Evolutionary conservation across 2,797 vertebrate genomes (phyloP), one percentile per base, ranked within the genome.

Genomic region (Melopsittacus undulatus): DNA sequence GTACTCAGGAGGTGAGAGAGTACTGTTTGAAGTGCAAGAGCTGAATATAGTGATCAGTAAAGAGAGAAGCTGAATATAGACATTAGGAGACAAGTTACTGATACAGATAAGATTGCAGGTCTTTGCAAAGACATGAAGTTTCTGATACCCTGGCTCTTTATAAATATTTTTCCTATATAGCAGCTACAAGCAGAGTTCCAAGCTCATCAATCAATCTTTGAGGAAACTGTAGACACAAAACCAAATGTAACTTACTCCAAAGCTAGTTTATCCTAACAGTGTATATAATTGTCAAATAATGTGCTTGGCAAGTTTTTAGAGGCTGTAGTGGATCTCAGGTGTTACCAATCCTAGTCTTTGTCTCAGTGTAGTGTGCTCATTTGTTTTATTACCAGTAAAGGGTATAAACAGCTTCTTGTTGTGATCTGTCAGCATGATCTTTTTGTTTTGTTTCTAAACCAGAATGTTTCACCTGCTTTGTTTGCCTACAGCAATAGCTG

Each of bases 401-500:
- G 77, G n/a, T 79, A 45, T 22, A 77, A 54, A 40, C 85, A 69
- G 94, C 79, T 93, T 77, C 67, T 88, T 79, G 6, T 46, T 92
- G 73, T 72, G 30, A n/a, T 91, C 79, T 80, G 51, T 74, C 43
- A 85, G 68, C 61, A 34, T 24, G 56, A 34, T 32, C 52, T 30
- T 75, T 74, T 68, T 56, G 61, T 16, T 73, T 87, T 51, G 14
- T n/a, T 84, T 79, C 75, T 36, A 51, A 68, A 63, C 29, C 70
- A 64, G 67, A 93, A 67, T 81, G 72, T 95, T 94, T 91, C 70
- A 43, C 30, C 89, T 48, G 61, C 29, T 90, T 88, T 40, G 43
- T 88, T 93, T 94, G 84, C 88, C 83, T 77, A 48, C 82, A 93
- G 89, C 74, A 95, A 69, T 56, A 78, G 59, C 66, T 92, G 64